phyloP scores from a whole-genome alignment of 2,113 vertebrate genomes.

The Lutjanus erythropterus region DNA sequence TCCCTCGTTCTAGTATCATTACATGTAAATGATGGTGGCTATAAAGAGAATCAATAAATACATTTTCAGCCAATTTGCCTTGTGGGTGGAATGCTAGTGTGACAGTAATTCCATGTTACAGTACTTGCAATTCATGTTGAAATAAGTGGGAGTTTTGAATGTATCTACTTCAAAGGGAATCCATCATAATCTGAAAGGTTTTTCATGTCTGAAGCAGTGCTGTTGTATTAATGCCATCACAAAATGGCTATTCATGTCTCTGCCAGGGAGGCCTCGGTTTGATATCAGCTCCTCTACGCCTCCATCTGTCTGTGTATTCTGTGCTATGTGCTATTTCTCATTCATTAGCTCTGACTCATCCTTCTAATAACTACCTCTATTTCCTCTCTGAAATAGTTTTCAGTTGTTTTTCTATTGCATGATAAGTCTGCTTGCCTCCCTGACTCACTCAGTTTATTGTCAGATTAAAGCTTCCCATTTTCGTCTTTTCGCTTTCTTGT shows the following conservation, averaged over 20 bases:
- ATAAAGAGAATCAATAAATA: constrained; percentile 38
- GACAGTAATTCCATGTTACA: constrained; percentile 45
- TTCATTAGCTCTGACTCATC: constrained; percentile 75
- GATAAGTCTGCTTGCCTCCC: constrained; percentile 27
- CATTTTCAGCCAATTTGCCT: constrained; percentile 45
- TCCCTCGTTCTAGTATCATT: neutral
- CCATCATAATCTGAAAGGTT: constrained; percentile 58
- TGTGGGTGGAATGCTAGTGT: constrained; percentile 27
- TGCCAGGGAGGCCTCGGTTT: constrained; percentile 59
- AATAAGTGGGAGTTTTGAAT: constrained; percentile 51
- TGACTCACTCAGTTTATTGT: constrained; percentile 59
- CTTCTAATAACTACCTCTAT: constrained; percentile 66
- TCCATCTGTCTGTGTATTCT: constrained; percentile 69
- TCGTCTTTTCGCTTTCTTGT: constrained; percentile 11
- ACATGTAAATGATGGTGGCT: constrained; percentile 33
- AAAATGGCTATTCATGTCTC: constrained; percentile 66
- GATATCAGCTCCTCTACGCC: constrained; percentile 55
- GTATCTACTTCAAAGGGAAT: constrained; percentile 51
- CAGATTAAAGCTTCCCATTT: constrained; percentile 43
- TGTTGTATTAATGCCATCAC: constrained; percentile 58
- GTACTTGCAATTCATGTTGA: constrained; percentile 34
- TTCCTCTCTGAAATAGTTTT: constrained; percentile 58
- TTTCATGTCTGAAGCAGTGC: constrained; percentile 43
- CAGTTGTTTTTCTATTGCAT: constrained; percentile 49
- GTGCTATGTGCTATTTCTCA: constrained; percentile 58